phyloP scores from a whole-genome alignment of 2,797 vertebrate species.

The Sardinella longiceps region DNA sequence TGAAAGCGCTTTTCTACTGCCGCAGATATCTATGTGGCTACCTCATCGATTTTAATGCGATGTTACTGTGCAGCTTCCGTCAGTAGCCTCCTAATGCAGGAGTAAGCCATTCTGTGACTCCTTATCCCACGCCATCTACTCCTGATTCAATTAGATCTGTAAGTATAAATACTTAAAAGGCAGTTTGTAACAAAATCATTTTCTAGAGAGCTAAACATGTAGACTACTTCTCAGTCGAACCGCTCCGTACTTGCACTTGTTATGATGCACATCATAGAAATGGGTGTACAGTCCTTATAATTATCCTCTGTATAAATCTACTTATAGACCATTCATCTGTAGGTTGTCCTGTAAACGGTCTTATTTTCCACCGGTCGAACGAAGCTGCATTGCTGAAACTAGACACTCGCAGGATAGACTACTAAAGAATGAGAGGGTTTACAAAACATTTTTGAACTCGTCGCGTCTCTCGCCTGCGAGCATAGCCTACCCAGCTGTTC shows the following conservation, averaged over 20 bases:
- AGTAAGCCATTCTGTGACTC: conserved; percentile 2
- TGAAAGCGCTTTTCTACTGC: conserved; percentile 44
- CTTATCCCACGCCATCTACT: background rate
- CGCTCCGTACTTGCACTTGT: background rate
- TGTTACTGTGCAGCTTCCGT: conserved; percentile 28
- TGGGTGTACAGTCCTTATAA: background rate
- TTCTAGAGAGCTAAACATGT: background rate
- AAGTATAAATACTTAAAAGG: background rate
- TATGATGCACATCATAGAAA: background rate
- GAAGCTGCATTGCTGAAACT: background rate
- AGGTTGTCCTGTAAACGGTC: background rate
- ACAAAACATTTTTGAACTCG: background rate
- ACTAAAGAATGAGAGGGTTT: background rate
- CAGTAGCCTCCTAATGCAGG: background rate
- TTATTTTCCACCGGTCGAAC: background rate
- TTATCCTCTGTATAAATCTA: background rate
- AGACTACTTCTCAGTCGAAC: background rate
- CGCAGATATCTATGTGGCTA: conserved; percentile 64
- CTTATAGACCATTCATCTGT: background rate
- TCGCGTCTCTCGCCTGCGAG: too few species aligned
- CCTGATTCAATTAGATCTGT: background rate
- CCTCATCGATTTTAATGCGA: conserved; percentile 47
- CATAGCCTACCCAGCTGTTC: too few species aligned
- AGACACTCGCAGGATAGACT: background rate
- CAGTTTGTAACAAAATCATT: background rate